phyloP scores from a whole-genome alignment of 1,140 invertebrate species.

The Triops longicaudatus region DNA sequence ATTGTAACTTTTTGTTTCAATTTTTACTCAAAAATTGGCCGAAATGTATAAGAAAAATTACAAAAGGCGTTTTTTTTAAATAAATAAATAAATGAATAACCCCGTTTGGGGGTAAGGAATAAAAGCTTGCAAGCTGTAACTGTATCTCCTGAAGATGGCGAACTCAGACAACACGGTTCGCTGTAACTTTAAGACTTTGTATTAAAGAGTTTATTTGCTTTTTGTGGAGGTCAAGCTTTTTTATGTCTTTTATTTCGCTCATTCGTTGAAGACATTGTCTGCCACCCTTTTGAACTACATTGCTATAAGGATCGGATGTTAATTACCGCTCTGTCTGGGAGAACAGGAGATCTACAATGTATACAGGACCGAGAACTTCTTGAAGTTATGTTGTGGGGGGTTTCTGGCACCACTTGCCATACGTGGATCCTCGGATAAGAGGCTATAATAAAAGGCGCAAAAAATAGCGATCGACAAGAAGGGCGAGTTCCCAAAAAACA shows the following conservation, averaged over 20 bases:
- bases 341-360: neutral
- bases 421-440: neutral
- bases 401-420: neutral
- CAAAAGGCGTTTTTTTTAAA: too few relatives aligned
- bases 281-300: neutral
- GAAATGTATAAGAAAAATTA: too few relatives aligned
- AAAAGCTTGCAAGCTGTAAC: too few relatives aligned
- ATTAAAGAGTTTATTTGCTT: neutral
- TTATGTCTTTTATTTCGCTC: too few relatives aligned
- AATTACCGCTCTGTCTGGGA: conserved; percentile 11
- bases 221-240: neutral
- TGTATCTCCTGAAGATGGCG: too few relatives aligned
- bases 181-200: neutral
- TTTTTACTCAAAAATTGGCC: too few relatives aligned
- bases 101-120: too few relatives aligned
- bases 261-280: neutral
- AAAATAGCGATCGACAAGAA: neutral
- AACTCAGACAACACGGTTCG: too few relatives aligned
- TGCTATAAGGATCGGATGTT: neutral
- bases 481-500: conserved; percentile 3
- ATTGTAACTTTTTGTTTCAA: too few relatives aligned
- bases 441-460: conserved; percentile 2
- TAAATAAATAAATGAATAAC: too few relatives aligned
- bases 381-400: neutral
- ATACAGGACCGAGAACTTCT: neutral